Conservation (phyloP, 2,888 invertebrate species). For the Adelphocoris suturalis region DNA sequence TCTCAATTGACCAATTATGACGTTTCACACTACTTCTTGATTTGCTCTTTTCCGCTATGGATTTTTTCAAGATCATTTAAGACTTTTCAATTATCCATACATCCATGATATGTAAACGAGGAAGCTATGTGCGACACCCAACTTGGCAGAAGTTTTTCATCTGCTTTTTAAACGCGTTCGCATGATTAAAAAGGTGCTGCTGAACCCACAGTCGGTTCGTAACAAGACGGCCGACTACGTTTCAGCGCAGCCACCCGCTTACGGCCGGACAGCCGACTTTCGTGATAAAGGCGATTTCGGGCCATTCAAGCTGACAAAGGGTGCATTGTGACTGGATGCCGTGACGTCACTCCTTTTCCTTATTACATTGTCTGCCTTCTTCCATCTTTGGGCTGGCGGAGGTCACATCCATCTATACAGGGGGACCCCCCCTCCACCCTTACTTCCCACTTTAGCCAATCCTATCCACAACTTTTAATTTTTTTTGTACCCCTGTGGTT, state of each 20-base stretch:
- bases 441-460: constrained; percentile 59
- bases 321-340: not conserved
- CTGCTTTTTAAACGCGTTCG: too few relatives aligned
- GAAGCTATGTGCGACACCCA: too few relatives aligned
- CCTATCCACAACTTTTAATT: constrained; percentile 45
- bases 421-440: not conserved
- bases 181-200: too few relatives aligned
- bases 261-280: not conserved
- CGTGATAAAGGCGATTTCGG: constrained; percentile 56
- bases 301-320: constrained; percentile 55
- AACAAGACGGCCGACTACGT: not conserved
- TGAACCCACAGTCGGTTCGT: not conserved
- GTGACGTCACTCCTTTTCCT: constrained; percentile 58
- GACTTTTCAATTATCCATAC: too few relatives aligned
- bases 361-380: constrained; percentile 59
- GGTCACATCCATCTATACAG: constrained; percentile 59
- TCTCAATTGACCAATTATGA: too few relatives aligned
- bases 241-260: not conserved
- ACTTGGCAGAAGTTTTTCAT: too few relatives aligned
- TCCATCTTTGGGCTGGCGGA: constrained; percentile 51
- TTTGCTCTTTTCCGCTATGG: too few relatives aligned
- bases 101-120: too few relatives aligned
- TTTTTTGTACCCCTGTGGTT: constrained; percentile 40
- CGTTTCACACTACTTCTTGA: too few relatives aligned
- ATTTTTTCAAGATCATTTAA: too few relatives aligned